Evolutionary conservation across 2,888 invertebrate species (phyloP).

Genomic region (Athalia cordata): DNA sequence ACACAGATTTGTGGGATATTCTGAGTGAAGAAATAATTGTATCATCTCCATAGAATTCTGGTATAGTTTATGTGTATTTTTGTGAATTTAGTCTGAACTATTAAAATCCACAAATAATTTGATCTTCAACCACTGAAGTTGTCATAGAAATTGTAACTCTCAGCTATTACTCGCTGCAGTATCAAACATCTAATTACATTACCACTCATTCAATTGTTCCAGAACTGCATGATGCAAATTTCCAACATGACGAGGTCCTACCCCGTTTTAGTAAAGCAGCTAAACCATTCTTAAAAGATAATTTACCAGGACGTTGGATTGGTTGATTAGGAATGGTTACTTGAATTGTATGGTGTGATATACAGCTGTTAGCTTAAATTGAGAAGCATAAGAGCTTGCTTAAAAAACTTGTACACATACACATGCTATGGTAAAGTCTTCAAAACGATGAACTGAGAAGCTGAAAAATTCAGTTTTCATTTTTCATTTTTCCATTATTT

Average conservation of each 20-base stretch:
- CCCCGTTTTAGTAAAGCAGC: conserved; percentile 4
- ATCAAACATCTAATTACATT: not conserved
- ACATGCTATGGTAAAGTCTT: not conserved
- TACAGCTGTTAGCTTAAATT: not conserved
- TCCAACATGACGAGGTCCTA: conserved; percentile 1
- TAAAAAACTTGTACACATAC: conserved; percentile 11
- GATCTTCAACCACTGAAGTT: not conserved
- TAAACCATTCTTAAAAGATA: conserved; percentile 16
- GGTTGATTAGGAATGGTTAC: conserved; percentile 13
- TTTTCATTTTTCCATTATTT: not conserved
- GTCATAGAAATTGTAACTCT: not conserved
- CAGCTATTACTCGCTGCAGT: not conserved
- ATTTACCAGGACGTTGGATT: conserved; percentile 17
- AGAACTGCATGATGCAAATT: conserved; percentile 19
- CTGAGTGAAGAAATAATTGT: not conserved
- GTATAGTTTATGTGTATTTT: not conserved
- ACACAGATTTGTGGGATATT: not conserved
- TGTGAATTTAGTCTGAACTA: not conserved
- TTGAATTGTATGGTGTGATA: not conserved
- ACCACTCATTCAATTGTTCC: conserved; percentile 9
- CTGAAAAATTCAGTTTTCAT: not conserved
- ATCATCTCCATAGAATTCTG: not conserved
- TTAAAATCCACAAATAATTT: not conserved
- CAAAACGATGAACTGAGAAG: not conserved
- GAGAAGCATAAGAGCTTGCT: conserved; percentile 13